A percentile compares a stretch with the other conserved stretches of the same genome.
These are phyloP conservation scores for Drosophila macrospina DNA, from an alignment of 2,888 invertebrate genomes.

Conservation along the genomic window DNA sequence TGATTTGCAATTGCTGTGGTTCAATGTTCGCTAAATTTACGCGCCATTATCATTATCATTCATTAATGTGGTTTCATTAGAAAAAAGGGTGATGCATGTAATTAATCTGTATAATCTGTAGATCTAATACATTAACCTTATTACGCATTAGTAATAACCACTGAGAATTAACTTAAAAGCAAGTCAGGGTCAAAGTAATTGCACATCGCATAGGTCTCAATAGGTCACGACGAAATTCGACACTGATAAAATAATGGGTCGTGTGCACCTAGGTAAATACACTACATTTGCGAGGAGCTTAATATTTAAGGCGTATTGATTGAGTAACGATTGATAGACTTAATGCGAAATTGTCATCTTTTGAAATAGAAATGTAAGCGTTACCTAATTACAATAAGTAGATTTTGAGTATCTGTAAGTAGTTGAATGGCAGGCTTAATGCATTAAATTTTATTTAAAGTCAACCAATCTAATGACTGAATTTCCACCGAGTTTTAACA, in stretches of 20 bases:
- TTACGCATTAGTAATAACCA: conserved; percentile 18
- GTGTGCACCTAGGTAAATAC: conserved; percentile 1
- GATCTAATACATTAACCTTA: conserved; percentile 17
- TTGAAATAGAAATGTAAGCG: conserved; percentile 4
- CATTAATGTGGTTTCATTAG: conserved; percentile 5
- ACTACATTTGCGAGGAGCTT: not conserved
- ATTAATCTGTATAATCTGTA: conserved; percentile 11
- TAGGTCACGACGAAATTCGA: conserved; percentile 29
- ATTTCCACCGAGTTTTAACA: conserved; percentile 24
- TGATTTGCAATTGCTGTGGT: not conserved
- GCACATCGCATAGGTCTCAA: not conserved
- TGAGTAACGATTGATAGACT: not conserved
- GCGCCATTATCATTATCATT: conserved; percentile 14
- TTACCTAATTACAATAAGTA: conserved; percentile 46
- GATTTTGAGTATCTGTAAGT: conserved; percentile 11
- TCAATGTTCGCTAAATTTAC: conserved; percentile 29
- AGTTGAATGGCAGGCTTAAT: conserved; percentile 12
- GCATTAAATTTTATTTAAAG: conserved; percentile 20
- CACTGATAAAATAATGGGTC: not conserved
- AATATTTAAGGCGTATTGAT: conserved; percentile 39
- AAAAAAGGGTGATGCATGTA: conserved; percentile 7
- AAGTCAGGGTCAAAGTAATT: conserved; percentile 24
- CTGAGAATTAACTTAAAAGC: conserved; percentile 5
- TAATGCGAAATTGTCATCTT: not conserved
- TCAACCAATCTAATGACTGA: conserved; percentile 28